Conservation (phyloP, 2,888 invertebrate genomes). For the Lapara coniferarum region DNA sequence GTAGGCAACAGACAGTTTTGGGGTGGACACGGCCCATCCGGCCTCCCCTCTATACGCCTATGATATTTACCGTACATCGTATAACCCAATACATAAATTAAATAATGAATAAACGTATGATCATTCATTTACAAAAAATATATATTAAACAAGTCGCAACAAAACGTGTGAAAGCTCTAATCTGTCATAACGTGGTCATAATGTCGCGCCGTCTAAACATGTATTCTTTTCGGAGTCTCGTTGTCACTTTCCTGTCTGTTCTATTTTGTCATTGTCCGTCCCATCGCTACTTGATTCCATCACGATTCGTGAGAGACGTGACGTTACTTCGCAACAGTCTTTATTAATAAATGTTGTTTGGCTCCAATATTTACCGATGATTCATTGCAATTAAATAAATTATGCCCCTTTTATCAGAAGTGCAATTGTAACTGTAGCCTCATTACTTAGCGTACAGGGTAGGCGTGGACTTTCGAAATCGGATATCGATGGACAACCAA, state of each 20-base stretch:
- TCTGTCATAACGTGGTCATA: conserved; percentile 16
- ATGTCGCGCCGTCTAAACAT: conserved; percentile 10
- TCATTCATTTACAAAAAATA: too few relatives aligned
- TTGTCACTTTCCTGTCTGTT: conserved; percentile 13
- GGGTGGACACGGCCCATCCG: too few relatives aligned
- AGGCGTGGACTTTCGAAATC: conserved; percentile 78
- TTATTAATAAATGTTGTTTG: conserved; percentile 4
- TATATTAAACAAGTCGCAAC: background rate
- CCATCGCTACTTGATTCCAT: conserved; percentile 1
- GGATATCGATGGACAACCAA: conserved; percentile 73
- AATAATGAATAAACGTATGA: too few relatives aligned
- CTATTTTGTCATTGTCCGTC: conserved; percentile 10
- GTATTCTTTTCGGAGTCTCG: conserved; percentile 9
- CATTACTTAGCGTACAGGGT: conserved; percentile 76
- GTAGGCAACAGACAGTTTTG: too few relatives aligned
- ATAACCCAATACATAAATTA: too few relatives aligned
- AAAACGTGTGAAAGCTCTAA: conserved; percentile 17
- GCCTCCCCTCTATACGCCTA: too few relatives aligned
- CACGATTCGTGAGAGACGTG: background rate
- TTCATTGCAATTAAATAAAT: conserved; percentile 11
- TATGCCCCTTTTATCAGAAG: conserved; percentile 53
- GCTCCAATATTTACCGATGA: background rate
- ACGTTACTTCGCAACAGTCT: conserved; percentile 6
- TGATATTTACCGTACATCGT: too few relatives aligned
- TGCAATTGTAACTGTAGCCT: conserved; percentile 70